phyloP scores from a whole-genome alignment of 2,797 vertebrate species.

The Spinus olivaceus region DNA sequence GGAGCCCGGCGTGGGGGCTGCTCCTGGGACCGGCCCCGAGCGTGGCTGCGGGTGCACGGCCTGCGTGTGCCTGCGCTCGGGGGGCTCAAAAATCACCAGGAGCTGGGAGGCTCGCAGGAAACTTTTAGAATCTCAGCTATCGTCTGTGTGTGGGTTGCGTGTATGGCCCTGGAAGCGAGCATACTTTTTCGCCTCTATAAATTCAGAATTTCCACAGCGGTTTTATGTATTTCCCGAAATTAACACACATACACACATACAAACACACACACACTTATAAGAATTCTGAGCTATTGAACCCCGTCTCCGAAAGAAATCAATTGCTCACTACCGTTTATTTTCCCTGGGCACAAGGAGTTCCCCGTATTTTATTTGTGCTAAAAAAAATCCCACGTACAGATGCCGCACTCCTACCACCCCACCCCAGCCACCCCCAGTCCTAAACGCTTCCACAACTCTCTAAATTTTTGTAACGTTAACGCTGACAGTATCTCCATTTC shows the following conservation, averaged over 20 bases:
- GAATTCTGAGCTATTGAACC: background rate
- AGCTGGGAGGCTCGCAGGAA: background rate
- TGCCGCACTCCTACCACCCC: too few species aligned
- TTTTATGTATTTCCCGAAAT: background rate
- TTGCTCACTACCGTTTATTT: background rate
- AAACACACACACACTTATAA: background rate
- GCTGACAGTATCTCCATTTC: background rate
- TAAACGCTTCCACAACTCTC: background rate
- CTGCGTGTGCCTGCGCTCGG: background rate
- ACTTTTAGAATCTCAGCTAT: background rate
- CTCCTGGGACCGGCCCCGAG: background rate
- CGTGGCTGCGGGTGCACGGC: background rate
- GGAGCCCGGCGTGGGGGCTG: background rate
- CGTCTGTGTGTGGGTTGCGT: background rate
- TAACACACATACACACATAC: rapidly evolving
- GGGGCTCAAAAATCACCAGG: background rate
- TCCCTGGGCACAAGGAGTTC: background rate
- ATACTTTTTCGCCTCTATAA: background rate
- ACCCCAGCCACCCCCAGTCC: background rate
- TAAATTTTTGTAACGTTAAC: background rate
- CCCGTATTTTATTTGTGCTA: background rate
- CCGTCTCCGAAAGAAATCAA: background rate
- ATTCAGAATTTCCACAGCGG: background rate
- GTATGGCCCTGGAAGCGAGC: background rate
- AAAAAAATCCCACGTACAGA: background rate